Percentiles rank a stretch among this genome's conserved stretches.
Evolutionary conservation across 2,888 invertebrate genomes (phyloP).

Genomic region (Geotrupes spiniger): DNA sequence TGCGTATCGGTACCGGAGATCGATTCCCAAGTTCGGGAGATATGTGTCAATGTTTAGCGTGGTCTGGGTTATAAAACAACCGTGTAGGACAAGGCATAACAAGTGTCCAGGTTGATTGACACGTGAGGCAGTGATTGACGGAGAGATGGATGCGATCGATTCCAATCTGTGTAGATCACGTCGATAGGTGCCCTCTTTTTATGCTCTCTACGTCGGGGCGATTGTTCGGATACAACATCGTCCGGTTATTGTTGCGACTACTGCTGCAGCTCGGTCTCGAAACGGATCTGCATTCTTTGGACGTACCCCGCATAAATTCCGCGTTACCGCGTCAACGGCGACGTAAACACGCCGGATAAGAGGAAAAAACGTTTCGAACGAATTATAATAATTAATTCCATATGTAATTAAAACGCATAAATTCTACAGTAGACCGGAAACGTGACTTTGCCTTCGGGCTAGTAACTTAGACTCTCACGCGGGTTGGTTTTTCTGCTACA

Average conservation of each 20-base stretch:
- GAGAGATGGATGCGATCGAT: conserved; percentile 51
- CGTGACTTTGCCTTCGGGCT: neutral
- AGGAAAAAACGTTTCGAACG: conserved; percentile 7
- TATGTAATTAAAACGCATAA: conserved; percentile 14
- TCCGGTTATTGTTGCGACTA: neutral
- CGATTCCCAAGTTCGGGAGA: conserved; percentile 11
- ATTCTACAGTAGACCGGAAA: conserved; percentile 9
- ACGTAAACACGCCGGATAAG: conserved; percentile 7
- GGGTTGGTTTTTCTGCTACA: too few species aligned
- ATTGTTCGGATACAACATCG: conserved; percentile 5
- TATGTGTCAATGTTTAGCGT: conserved; percentile 32
- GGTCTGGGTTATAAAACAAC: conserved; percentile 43
- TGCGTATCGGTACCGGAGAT: neutral
- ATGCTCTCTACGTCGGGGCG: conserved; percentile 2
- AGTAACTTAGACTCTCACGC: too few species aligned
- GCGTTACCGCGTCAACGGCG: neutral
- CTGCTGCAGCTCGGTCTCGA: neutral
- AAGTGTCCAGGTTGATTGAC: conserved; percentile 51
- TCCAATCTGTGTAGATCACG: conserved; percentile 52
- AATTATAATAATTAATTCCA: conserved; percentile 8
- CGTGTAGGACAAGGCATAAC: conserved; percentile 49
- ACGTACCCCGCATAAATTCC: neutral
- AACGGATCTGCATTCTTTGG: conserved; percentile 3
- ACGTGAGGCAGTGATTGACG: conserved; percentile 52
- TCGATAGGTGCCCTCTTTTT: conserved; percentile 9